Conservation (phyloP, 2,797 vertebrate species). For the Sternotherus odoratus region DNA sequence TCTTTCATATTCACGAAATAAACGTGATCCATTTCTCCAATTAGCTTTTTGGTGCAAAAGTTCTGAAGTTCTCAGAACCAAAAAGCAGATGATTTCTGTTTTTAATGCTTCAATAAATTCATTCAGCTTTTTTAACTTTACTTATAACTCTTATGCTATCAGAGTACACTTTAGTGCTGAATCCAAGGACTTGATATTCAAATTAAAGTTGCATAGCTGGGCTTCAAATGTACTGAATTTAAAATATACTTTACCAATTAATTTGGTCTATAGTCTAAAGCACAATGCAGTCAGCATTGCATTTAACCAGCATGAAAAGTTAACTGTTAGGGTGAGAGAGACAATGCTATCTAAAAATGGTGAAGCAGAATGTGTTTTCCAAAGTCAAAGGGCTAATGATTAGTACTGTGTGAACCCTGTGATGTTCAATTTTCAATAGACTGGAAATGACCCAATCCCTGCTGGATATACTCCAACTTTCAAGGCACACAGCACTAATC, state of each 20-base stretch:
- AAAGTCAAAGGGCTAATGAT: neutral
- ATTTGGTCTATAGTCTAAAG: neutral
- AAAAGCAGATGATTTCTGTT: neutral
- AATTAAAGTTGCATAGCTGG: neutral
- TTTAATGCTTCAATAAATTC: constrained; percentile 6
- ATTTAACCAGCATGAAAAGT: neutral
- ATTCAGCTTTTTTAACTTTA: neutral
- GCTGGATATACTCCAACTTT: fast-evolving
- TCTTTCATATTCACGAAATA: neutral
- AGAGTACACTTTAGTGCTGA: neutral
- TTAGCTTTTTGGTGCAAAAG: constrained; percentile 8
- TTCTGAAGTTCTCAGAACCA: neutral
- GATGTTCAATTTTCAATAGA: neutral
- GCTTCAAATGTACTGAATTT: neutral
- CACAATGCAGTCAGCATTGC: neutral
- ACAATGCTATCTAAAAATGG: neutral
- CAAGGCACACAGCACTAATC: neutral
- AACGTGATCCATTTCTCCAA: neutral
- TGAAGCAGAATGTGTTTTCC: neutral
- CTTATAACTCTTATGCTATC: constrained; percentile 22
- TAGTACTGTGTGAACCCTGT: fast-evolving
- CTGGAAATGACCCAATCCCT: neutral
- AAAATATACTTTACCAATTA: neutral
- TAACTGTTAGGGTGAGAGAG: constrained; percentile 5
- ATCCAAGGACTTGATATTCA: constrained; percentile 7